These are phyloP conservation scores for Vanessa tameamea DNA, from an alignment of 1,140 invertebrate species.

Conservation along the genomic window DNA sequence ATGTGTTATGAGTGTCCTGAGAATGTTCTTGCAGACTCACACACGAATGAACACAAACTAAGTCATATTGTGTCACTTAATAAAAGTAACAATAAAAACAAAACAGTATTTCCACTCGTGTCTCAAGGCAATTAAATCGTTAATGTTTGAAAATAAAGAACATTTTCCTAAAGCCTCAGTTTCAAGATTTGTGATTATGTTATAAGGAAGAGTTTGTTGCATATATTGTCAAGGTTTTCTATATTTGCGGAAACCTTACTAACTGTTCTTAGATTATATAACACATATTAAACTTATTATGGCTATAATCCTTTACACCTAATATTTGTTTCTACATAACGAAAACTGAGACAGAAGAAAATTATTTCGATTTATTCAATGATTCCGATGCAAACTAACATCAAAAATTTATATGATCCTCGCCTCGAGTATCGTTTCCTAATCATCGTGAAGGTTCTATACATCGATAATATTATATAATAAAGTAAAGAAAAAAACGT, in stretches of 20 bases:
- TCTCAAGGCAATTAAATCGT: slow-evolving; percentile 1
- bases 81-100: slow-evolving; percentile 5
- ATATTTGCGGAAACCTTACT: slow-evolving; percentile 27
- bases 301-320: not conserved
- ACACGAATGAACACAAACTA: slow-evolving; percentile 9
- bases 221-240: slow-evolving; percentile 21
- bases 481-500: too few relatives aligned
- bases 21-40: not conserved
- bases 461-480: too few relatives aligned
- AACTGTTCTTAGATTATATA: slow-evolving; percentile 22
- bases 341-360: too few relatives aligned
- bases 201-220: slow-evolving; percentile 19
- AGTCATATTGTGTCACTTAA: not conserved
- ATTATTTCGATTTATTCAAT: too few relatives aligned
- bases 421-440: too few relatives aligned
- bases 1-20: not conserved
- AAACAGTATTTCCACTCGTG: not conserved
- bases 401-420: too few relatives aligned
- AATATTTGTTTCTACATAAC: too few relatives aligned
- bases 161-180: not conserved
- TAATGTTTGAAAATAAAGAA: not conserved
- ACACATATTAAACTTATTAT: slow-evolving; percentile 12
- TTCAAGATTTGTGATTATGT: slow-evolving; percentile 15
- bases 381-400: too few relatives aligned
- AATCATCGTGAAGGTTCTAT: too few relatives aligned